phyloP scores from a whole-genome alignment of 2,888 invertebrate genomes.

The Catocala fraxini region DNA sequence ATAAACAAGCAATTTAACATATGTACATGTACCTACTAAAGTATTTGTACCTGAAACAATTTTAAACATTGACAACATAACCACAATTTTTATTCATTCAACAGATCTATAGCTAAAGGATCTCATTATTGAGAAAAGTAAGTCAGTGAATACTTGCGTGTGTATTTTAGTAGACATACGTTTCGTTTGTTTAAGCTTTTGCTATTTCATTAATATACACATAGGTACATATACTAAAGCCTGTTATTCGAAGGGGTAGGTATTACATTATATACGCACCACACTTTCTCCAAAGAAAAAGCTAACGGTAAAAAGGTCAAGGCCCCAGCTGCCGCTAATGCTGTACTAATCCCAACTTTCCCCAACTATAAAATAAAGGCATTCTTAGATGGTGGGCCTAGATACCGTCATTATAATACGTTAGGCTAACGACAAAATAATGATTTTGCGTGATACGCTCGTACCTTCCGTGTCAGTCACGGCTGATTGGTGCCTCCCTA shows the following conservation, averaged over 20 bases:
- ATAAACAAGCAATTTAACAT: not conserved
- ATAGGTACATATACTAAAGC: no score
- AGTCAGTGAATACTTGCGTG: no score
- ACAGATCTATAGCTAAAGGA: no score
- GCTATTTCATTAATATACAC: no score
- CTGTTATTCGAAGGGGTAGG: no score
- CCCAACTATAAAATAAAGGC: conserved; percentile 54
- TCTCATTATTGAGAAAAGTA: no score
- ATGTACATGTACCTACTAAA: not conserved
- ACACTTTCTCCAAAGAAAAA: not conserved
- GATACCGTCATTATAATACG: conserved; percentile 75
- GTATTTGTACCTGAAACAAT: not conserved
- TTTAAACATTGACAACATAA: not conserved
- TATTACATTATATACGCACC: no score
- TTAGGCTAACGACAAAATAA: conserved; percentile 85
- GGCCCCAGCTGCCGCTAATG: conserved; percentile 34
- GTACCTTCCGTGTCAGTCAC: conserved; percentile 85
- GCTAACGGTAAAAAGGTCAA: conserved; percentile 22
- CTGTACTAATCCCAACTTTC: conserved; percentile 34
- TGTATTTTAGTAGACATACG: no score
- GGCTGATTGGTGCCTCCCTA: conserved; percentile 78
- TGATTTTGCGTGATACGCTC: conserved; percentile 83
- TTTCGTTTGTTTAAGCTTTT: no score
- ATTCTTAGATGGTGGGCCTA: conserved; percentile 64
- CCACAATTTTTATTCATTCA: not conserved